These are phyloP conservation scores for Brachyhypopomus gauderio DNA, from an alignment of 2,113 vertebrate species.

Conservation along the genomic window DNA sequence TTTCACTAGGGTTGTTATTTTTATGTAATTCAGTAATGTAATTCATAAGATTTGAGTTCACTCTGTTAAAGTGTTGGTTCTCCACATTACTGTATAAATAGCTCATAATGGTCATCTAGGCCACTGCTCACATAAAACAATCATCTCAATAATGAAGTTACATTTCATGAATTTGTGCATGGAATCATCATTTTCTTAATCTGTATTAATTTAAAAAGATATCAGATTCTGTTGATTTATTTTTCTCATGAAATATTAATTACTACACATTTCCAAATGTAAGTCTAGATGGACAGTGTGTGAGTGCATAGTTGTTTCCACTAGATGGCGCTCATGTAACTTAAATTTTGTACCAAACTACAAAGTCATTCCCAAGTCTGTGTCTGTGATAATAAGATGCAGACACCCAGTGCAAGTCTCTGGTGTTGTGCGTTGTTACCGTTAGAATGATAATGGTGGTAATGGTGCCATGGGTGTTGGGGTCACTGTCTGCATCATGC, in stretches of 20 bases:
- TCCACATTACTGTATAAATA: neutral
- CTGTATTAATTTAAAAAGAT: neutral
- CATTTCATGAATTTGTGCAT: neutral
- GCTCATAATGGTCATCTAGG: neutral
- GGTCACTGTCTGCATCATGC: neutral
- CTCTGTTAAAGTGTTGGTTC: neutral
- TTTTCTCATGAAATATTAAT: neutral
- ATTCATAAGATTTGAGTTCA: neutral
- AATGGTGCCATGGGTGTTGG: neutral
- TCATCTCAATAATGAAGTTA: neutral
- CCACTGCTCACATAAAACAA: neutral
- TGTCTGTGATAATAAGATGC: neutral
- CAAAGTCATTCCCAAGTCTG: neutral
- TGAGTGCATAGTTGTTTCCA: neutral
- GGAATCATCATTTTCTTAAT: neutral
- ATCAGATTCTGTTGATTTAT: neutral
- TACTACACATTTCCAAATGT: neutral
- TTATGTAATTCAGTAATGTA: neutral
- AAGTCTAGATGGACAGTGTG: neutral
- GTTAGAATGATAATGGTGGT: slow-evolving; percentile 1
- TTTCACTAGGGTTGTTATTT: neutral
- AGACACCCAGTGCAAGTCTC: neutral
- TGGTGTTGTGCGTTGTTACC: slow-evolving; percentile 2
- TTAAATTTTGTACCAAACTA: neutral
- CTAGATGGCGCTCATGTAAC: slow-evolving; percentile 40